Conservation (phyloP, 2,797 vertebrate species). For the Spondyliosoma cantharus region DNA sequence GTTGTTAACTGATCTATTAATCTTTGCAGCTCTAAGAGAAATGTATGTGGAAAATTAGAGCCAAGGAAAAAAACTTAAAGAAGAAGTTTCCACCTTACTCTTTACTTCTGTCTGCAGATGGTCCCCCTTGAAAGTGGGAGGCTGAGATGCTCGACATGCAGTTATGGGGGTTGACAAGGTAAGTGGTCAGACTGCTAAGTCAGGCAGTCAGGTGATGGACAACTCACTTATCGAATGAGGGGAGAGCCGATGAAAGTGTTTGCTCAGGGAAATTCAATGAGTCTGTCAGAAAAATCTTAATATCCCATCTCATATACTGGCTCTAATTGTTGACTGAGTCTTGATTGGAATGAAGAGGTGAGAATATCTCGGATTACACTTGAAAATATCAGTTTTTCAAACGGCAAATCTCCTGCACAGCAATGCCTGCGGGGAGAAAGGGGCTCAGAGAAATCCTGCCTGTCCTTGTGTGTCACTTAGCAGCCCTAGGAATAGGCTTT, state of each 20-base stretch:
- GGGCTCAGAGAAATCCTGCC: conserved; percentile 64
- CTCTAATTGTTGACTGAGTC: conserved; percentile 12
- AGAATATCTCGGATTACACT: conserved; percentile 24
- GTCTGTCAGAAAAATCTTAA: conserved; percentile 18
- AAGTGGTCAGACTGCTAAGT: conserved; percentile 68
- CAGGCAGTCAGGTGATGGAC: conserved; percentile 48
- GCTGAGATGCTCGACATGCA: conserved; percentile 50
- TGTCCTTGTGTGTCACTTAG: conserved; percentile 80
- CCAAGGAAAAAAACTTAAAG: neutral
- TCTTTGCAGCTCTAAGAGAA: neutral
- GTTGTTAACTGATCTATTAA: too few relatives aligned
- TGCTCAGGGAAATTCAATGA: conserved; percentile 66
- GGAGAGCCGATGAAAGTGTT: conserved; percentile 47
- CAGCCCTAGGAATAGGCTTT: conserved; percentile 69
- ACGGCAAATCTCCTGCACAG: conserved; percentile 58
- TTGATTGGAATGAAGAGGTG: neutral
- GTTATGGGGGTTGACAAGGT: conserved; percentile 65
- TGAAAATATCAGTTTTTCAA: conserved; percentile 60
- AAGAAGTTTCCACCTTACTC: conserved; percentile 9
- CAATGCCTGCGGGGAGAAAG: conserved; percentile 48
- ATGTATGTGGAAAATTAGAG: neutral
- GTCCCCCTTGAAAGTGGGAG: conserved; percentile 37
- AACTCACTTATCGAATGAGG: conserved; percentile 42
- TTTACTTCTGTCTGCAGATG: conserved; percentile 26
- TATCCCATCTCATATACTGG: neutral